Evolutionary conservation across 2,113 vertebrate species (phyloP), one percentile per base, ranked within the genome.

Genomic region (Thunnus maccoyii): DNA sequence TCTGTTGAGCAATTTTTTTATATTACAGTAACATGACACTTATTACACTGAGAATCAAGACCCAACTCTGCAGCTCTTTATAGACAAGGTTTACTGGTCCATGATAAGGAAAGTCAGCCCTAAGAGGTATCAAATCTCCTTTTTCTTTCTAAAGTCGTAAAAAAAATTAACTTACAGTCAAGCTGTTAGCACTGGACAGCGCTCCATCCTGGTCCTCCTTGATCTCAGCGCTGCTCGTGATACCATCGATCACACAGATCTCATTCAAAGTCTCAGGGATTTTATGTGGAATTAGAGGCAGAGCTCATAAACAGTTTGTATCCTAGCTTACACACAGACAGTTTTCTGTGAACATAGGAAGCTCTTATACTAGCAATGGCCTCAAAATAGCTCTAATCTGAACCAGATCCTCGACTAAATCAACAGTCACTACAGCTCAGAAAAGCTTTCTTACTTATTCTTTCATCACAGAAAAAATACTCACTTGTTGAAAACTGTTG

Each of bases 1-100:
- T 72, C 58, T 58, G 70, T 69, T 56, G 60, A 16, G 58, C 50
- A 65, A 12, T 80, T 70, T 22, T 73, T 25, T 51, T 46, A 30
- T 15, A 41, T 57, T 44, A 44, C 61, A 27, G n/a, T 50, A 41
- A 30, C 61, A 51, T 72, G n/a, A 52, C 30, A 60, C n/a, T 72
- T 6, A 71, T 71, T 50, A 22, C 22, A 13, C 17, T 47, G 8
- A 77, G 20, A 54, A 61, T 51, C 10, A 14, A 32, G 9, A 61
- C 25, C 27, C 25, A 17, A 6, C 3, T 52, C 1, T 3, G 4
- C 16, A 48, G 18, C 63, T 68, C 11, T 54, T 30, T 46, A 18
- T 54, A 3, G 20, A 8, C 15, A 4, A 16, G 9, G 25, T 63
- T 47, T 73, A 3, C 47, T 52, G 32, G 22, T 18, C 75, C 2